phyloP scores from a whole-genome alignment of 2,888 invertebrate genomes.

The Eupsilia transversa region DNA sequence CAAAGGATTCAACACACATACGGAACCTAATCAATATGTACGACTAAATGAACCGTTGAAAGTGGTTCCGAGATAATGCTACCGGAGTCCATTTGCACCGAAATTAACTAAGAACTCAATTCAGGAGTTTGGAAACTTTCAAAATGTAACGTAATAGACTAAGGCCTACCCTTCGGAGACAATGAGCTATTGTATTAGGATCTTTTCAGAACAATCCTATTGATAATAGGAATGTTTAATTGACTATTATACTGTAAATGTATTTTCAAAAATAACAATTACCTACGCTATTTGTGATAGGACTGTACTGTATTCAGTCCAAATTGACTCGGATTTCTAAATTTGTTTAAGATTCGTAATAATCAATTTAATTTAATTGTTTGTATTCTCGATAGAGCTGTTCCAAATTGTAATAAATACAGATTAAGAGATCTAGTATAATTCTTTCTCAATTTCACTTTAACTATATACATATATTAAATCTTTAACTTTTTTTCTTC shows the following conservation, averaged over 20 bases:
- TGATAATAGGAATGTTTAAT: constrained; percentile 74
- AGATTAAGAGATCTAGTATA: background rate
- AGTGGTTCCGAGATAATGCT: constrained; percentile 63
- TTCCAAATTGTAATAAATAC: background rate
- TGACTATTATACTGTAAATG: constrained; percentile 58
- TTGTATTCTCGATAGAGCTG: background rate
- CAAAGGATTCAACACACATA: constrained; percentile 9
- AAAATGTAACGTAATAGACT: constrained; percentile 82
- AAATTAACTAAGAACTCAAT: constrained; percentile 84
- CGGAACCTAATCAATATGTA: constrained; percentile 48
- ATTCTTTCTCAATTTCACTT: background rate
- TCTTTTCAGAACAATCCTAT: constrained; percentile 72
- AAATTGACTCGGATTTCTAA: constrained; percentile 14
- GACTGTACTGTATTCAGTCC: background rate
- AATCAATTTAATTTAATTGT: constrained; percentile 17
- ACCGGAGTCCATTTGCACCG: constrained; percentile 77
- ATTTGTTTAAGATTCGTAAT: constrained; percentile 15
- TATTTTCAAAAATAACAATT: constrained; percentile 46
- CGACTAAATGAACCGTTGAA: constrained; percentile 53
- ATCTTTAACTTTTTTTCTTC: too few relatives aligned
- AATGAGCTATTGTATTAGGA: constrained; percentile 77
- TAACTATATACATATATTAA: too few relatives aligned
- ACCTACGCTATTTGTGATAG: constrained; percentile 27
- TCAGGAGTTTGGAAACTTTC: constrained; percentile 81
- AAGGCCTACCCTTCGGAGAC: constrained; percentile 69